phyloP scores from a whole-genome alignment of 2,797 vertebrate genomes.

The Siniperca undulata region DNA sequence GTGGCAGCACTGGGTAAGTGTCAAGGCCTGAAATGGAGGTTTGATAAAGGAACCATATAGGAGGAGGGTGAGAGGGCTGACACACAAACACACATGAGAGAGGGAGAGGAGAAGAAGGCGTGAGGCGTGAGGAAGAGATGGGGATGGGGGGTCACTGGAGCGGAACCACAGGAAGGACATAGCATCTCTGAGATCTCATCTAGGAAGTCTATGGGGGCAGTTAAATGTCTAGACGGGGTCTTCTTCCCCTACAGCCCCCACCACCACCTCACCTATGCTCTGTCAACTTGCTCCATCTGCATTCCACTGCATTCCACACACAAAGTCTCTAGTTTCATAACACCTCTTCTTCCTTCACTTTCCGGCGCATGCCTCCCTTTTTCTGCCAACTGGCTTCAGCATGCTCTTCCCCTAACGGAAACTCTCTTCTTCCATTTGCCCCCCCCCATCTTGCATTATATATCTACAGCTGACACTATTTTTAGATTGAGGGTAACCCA shows the following conservation, averaged over 20 bases:
- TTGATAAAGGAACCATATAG: slow-evolving; percentile 66
- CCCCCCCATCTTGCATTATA: slow-evolving; percentile 74
- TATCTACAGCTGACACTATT: slow-evolving; percentile 79
- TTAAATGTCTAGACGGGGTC: slow-evolving; percentile 72
- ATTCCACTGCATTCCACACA: slow-evolving; percentile 53
- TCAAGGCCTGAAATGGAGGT: slow-evolving; percentile 79
- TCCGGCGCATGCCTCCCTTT: slow-evolving; percentile 43
- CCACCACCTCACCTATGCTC: slow-evolving; percentile 33
- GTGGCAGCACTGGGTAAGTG: slow-evolving; percentile 57
- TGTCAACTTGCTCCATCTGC: slow-evolving; percentile 41
- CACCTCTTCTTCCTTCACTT: slow-evolving; percentile 53
- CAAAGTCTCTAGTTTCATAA: slow-evolving; percentile 66
- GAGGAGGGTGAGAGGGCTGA: slow-evolving; percentile 53
- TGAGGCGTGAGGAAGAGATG: slow-evolving; percentile 55
- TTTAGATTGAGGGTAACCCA: slow-evolving; percentile 83
- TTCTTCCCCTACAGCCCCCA: slow-evolving; percentile 13
- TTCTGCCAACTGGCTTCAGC: slow-evolving; percentile 57
- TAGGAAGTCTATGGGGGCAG: slow-evolving; percentile 62
- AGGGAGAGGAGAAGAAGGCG: slow-evolving; percentile 43
- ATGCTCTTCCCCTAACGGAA: slow-evolving; percentile 54
- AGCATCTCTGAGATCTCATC: slow-evolving; percentile 48
- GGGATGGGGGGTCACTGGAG: slow-evolving; percentile 15
- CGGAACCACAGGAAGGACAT: slow-evolving; percentile 61
- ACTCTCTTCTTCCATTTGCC: slow-evolving; percentile 60
- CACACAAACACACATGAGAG: slow-evolving; percentile 42